Evolutionary conservation across 2,888 invertebrate species (phyloP), one percentile per base, ranked within the genome.

Genomic region (Limnephilus lunatus): DNA sequence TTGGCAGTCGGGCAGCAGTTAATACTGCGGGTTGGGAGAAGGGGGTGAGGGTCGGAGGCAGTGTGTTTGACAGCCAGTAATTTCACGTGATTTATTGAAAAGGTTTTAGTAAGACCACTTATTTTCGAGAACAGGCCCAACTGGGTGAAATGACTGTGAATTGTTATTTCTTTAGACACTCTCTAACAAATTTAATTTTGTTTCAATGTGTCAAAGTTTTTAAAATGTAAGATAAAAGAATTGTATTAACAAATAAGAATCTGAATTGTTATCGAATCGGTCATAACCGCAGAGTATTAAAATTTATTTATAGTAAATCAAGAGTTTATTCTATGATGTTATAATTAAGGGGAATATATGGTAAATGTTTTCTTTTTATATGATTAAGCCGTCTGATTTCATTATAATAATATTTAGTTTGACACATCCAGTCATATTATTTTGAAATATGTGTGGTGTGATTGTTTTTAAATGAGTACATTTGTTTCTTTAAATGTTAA

Each of bases 81-180:
- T 88, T 88, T 88, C 53, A 80, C 32, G 48, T 88, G 68, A 88
- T 88, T 88, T 88, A 88, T 88, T 31, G 53, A 68, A 88, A 88
- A 88, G 53, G 35, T 88, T 88, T 88, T 31, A 88, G 31, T 53
- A 68, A 68, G 68, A 88, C 88, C 88, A 31, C 32, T 68, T 81
- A 31, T 31, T 68, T 53, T 31, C 19, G 2, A 68, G 53, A 31
- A 3, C 9, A 31, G 31, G 35, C 68, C 68, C 7, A 7, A 68
- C 68, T 68, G 68, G 25, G 68, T 25, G 68, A 68, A 68, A 19
- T 68, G 68, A 68, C 68, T 68, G 19, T 25, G 68, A 68, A 68
- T 68, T 68, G 68, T 68, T 68, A 68, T 68, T 68, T 68, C 19
- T 68, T 68, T n/a, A 68, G 68, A 68, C n/a, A 68, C 68, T 68